Conservation (phyloP, 2,113 vertebrate species). For the Probosciger aterrimus region DNA sequence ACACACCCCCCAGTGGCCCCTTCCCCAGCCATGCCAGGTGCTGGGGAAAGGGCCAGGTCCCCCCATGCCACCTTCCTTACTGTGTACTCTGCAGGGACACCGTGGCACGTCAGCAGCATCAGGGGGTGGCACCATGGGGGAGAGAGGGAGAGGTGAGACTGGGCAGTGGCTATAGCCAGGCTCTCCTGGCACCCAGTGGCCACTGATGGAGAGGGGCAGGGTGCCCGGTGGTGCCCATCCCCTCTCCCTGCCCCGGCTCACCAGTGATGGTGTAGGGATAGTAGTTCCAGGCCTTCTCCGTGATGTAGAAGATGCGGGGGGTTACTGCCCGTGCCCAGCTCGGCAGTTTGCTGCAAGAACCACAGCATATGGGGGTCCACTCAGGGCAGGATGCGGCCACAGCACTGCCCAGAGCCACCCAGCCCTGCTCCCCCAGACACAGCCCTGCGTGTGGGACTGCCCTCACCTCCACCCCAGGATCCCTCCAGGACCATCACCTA, state of each 20-base stretch:
- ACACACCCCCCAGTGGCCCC: accelerated
- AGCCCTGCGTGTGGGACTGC: background rate
- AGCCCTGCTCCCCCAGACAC: background rate
- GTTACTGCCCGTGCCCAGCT: conserved; percentile 75
- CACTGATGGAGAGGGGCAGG: accelerated
- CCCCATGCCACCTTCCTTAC: conserved; percentile 11
- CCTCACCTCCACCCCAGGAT: background rate
- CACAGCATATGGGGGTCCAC: accelerated
- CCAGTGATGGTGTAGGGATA: conserved; percentile 80
- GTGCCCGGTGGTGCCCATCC: accelerated
- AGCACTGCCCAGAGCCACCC: background rate
- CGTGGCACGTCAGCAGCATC: background rate
- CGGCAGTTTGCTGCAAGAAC: conserved; percentile 68
- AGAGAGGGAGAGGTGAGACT: background rate
- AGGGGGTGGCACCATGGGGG: background rate
- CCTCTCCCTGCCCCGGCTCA: background rate
- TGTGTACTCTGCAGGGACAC: conserved; percentile 60
- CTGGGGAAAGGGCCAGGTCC: background rate
- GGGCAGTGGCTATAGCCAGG: accelerated
- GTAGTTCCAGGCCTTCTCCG: conserved; percentile 79
- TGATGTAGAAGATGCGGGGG: conserved; percentile 77
- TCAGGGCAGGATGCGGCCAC: background rate
- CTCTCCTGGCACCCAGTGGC: background rate
- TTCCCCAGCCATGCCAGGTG: background rate
- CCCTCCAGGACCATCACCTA: background rate